phyloP scores from a whole-genome alignment of 2,113 vertebrate genomes.

The Pachyramphus minor region DNA sequence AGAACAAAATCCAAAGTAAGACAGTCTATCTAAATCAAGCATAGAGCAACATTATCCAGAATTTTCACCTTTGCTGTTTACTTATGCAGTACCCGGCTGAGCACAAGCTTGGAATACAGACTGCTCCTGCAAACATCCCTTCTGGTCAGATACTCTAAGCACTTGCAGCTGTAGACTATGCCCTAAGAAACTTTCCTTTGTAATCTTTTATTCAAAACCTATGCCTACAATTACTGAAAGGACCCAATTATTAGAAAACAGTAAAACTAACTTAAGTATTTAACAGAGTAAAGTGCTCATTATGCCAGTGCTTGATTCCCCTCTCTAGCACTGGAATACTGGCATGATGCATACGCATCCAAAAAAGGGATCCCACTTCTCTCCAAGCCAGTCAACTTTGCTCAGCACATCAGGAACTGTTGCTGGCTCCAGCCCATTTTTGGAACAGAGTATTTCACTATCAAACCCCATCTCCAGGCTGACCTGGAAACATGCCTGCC shows the following conservation, averaged over 20 bases:
- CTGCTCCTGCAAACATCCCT: background rate
- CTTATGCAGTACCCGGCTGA: background rate
- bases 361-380: background rate
- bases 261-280: background rate
- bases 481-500: slow-evolving; percentile 26
- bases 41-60: background rate
- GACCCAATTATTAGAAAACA: background rate
- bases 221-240: background rate
- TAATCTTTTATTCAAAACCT: background rate
- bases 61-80: background rate
- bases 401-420: background rate
- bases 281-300: background rate
- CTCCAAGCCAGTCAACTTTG: background rate
- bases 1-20: slow-evolving; percentile 22
- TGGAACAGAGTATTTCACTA: background rate
- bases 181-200: background rate
- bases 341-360: background rate
- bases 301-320: background rate
- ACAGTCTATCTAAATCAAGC: background rate
- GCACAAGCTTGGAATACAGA: background rate
- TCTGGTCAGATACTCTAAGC: background rate
- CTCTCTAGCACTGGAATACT: background rate
- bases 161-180: background rate
- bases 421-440: background rate
- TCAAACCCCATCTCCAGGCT: background rate